phyloP scores from a whole-genome alignment of 2,888 invertebrate genomes.

The Catonia carolina region DNA sequence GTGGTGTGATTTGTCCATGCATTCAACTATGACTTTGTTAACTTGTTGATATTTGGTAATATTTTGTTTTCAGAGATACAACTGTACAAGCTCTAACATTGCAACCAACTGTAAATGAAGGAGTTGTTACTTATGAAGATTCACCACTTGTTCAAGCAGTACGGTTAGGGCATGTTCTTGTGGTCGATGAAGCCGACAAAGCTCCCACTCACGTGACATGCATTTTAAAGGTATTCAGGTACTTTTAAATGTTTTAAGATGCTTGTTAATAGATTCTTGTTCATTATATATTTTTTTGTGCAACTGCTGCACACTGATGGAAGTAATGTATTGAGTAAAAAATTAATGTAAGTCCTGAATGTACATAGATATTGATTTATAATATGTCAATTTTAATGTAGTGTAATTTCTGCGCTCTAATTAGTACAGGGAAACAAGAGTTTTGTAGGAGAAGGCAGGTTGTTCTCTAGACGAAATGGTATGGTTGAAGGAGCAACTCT shows the following conservation, averaged over 20 bases:
- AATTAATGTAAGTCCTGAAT: too few species aligned
- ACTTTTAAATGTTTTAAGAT: background rate
- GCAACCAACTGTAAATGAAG: conserved; percentile 84
- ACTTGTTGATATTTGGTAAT: too few species aligned
- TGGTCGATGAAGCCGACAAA: conserved; percentile 96
- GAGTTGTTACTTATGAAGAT: conserved; percentile 85
- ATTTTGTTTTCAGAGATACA: conserved; percentile 71
- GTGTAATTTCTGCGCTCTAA: too few species aligned
- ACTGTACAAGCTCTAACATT: conserved; percentile 92
- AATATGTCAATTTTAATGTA: too few species aligned
- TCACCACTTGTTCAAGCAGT: conserved; percentile 91
- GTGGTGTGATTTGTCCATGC: too few species aligned
- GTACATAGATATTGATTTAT: too few species aligned
- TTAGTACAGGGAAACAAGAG: too few species aligned
- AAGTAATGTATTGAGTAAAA: too few species aligned
- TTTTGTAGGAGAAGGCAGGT: too few species aligned
- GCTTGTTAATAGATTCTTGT: background rate
- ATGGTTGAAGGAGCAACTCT: too few species aligned
- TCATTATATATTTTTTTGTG: background rate
- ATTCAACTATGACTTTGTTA: too few species aligned
- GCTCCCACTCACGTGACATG: conserved; percentile 97
- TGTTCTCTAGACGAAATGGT: too few species aligned
- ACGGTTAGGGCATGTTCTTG: conserved; percentile 78
- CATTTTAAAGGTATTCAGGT: conserved; percentile 71
- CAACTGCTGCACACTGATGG: background rate